Percentiles rank a stretch among this genome's conserved stretches.
These are phyloP conservation scores for Myotis myotis DNA, from an alignment of 2,797 vertebrate genomes.

Conservation along the genomic window DNA sequence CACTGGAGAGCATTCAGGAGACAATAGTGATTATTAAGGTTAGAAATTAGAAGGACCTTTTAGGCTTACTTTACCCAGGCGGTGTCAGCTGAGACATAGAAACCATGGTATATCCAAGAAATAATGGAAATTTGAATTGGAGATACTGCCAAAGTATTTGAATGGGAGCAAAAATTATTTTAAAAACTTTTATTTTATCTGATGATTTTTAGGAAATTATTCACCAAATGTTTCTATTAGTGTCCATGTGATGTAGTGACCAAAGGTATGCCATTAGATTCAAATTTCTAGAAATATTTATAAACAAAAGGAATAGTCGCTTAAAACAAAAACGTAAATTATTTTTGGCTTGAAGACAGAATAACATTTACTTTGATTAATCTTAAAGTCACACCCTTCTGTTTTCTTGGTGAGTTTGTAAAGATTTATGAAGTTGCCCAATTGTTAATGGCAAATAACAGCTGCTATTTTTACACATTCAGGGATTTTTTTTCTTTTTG, in stretches of 20 bases:
- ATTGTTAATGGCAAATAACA: slow-evolving; percentile 69
- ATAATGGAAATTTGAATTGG: neutral
- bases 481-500: slow-evolving; percentile 60
- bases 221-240: neutral
- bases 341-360: slow-evolving; percentile 18
- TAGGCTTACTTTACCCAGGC: neutral
- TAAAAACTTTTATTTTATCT: neutral
- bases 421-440: slow-evolving; percentile 54
- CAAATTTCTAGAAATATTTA: slow-evolving; percentile 8
- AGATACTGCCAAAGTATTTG: neutral
- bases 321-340: slow-evolving; percentile 26
- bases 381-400: slow-evolving; percentile 35
- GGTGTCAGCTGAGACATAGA: neutral
- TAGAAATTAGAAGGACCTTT: neutral
- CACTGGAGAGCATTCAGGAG: neutral
- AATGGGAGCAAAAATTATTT: neutral
- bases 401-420: slow-evolving; percentile 51
- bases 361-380: slow-evolving; percentile 27
- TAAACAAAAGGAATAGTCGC: slow-evolving; percentile 31
- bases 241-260: neutral
- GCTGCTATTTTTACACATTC: slow-evolving; percentile 68
- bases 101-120: neutral
- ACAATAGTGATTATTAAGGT: neutral
- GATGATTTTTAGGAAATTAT: neutral
- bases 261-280: neutral